phyloP scores from a whole-genome alignment of 2,888 invertebrate genomes.

The Sycophila texana region DNA sequence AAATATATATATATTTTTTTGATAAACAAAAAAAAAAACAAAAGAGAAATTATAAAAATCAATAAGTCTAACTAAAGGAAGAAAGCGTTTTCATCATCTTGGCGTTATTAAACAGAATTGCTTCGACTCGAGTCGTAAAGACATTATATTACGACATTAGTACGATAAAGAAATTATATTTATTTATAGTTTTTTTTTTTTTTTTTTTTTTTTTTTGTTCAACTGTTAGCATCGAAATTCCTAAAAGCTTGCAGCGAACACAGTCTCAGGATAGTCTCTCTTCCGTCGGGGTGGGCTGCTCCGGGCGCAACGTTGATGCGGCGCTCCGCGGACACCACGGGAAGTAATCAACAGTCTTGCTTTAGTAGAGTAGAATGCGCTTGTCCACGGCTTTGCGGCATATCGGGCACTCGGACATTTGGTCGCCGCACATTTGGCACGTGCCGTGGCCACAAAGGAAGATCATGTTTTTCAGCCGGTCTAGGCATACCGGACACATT shows the following conservation, averaged over 20 bases:
- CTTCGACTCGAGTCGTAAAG: slow-evolving; percentile 4
- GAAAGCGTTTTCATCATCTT: slow-evolving; percentile 12
- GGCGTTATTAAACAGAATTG: background rate
- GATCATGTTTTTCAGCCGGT: slow-evolving; percentile 98
- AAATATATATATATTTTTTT: background rate
- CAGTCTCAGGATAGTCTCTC: slow-evolving; percentile 55
- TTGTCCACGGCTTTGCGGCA: slow-evolving; percentile 98
- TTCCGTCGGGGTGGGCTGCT: slow-evolving; percentile 1
- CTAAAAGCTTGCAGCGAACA: slow-evolving; percentile 19
- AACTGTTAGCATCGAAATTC: background rate
- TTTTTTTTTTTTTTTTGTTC: background rate
- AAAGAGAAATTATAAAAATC: background rate
- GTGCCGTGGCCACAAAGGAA: slow-evolving; percentile 98
- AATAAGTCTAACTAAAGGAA: slow-evolving; percentile 19
- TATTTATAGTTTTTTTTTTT: background rate
- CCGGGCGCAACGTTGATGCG: slow-evolving; percentile 22
- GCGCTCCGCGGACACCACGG: slow-evolving; percentile 9
- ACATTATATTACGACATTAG: no score
- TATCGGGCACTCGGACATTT: slow-evolving; percentile 97
- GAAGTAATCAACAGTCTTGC: slow-evolving; percentile 49
- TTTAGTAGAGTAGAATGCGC: slow-evolving; percentile 91
- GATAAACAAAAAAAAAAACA: no score
- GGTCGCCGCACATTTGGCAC: slow-evolving; percentile 99
- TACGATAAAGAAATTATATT: background rate
- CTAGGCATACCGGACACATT: slow-evolving; percentile 98